Evolutionary conservation across 1,140 invertebrate genomes (phyloP).

Genomic region (Zaprionus taronus): DNA sequence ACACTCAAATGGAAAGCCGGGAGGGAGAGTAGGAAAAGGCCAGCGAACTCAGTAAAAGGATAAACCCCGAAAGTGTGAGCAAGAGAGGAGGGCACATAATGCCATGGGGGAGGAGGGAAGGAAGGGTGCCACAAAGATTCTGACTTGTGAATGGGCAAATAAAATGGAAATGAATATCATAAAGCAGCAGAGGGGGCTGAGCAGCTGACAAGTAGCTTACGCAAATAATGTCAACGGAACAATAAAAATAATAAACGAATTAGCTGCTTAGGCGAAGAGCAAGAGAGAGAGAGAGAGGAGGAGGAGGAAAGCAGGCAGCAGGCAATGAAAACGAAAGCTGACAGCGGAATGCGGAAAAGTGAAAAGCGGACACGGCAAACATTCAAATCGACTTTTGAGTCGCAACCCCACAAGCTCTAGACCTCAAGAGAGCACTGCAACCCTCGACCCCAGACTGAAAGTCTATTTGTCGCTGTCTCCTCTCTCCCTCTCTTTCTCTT

Average conservation of each 20-base stretch:
- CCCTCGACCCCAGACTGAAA: constrained; percentile 45
- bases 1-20: constrained; percentile 27
- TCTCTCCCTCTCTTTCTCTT: neutral
- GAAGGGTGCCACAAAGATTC: constrained; percentile 45
- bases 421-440: constrained; percentile 5
- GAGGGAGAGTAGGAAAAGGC: constrained; percentile 16
- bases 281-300: constrained; percentile 16
- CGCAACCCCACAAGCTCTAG: constrained; percentile 44
- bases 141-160: constrained; percentile 80
- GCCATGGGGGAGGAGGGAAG: neutral
- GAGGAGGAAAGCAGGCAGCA: constrained; percentile 25
- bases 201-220: constrained; percentile 78
- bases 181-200: constrained; percentile 48
- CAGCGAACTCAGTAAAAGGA: constrained; percentile 31
- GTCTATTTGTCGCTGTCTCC: constrained; percentile 63
- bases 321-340: constrained; percentile 34
- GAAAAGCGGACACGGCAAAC: constrained; percentile 61
- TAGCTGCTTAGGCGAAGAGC: constrained; percentile 69
- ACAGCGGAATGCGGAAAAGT: constrained; percentile 30
- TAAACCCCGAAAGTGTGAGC: neutral
- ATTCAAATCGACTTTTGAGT: constrained; percentile 78
- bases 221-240: constrained; percentile 82
- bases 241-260: constrained; percentile 83
- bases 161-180: constrained; percentile 81
- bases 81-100: too few relatives aligned